These are phyloP conservation scores for Entomobrya proxima DNA, from an alignment of 2,888 invertebrate genomes.

Conservation along the genomic window DNA sequence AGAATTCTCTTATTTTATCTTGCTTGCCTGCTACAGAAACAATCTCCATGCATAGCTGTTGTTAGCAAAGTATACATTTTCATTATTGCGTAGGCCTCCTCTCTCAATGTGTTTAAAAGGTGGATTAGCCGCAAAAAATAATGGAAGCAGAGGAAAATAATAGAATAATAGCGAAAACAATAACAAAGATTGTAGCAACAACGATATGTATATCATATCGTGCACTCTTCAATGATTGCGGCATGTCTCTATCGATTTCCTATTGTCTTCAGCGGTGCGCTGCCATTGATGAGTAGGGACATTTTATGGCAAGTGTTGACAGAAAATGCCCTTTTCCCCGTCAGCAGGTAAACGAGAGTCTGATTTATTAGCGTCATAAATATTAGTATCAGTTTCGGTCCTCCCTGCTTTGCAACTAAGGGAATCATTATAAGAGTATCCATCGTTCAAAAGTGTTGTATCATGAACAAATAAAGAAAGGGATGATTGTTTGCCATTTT, in stretches of 20 bases:
- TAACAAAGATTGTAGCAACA: too few relatives aligned
- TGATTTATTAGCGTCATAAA: slow-evolving; percentile 55
- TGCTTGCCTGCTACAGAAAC: neutral
- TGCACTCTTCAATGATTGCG: neutral
- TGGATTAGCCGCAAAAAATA: neutral
- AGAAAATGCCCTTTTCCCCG: slow-evolving; percentile 18
- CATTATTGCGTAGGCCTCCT: neutral
- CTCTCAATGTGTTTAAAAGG: neutral
- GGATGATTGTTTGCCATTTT: too few relatives aligned
- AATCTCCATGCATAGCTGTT: neutral
- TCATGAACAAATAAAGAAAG: too few relatives aligned
- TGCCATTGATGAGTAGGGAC: slow-evolving; percentile 1
- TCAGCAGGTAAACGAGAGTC: slow-evolving; percentile 58
- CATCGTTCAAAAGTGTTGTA: too few relatives aligned
- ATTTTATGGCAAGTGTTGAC: slow-evolving; percentile 25
- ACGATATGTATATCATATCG: neutral
- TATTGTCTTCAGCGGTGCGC: slow-evolving; percentile 31
- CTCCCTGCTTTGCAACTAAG: neutral
- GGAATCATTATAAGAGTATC: too few relatives aligned
- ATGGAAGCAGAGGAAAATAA: neutral
- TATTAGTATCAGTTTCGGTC: slow-evolving; percentile 37
- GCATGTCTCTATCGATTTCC: slow-evolving; percentile 27
- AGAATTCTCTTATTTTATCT: slow-evolving; percentile 36
- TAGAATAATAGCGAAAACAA: slow-evolving; percentile 23
- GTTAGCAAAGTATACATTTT: neutral